Percentiles rank a stretch among this genome's conserved stretches.
phyloP scores from a whole-genome alignment of 2,888 invertebrate species.

The Meliscaeva auricollis region DNA sequence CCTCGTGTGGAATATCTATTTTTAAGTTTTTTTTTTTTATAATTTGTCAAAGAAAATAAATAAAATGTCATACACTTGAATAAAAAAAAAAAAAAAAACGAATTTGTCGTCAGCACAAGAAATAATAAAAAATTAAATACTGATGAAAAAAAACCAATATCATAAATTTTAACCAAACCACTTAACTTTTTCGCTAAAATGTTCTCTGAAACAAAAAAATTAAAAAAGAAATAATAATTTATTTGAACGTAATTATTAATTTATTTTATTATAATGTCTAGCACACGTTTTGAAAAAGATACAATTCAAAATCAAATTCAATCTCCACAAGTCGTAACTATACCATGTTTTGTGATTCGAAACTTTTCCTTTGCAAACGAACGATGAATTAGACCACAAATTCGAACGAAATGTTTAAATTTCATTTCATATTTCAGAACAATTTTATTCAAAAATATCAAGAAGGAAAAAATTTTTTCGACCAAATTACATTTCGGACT shows the following conservation, averaged over 20 bases:
- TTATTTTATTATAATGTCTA: neutral
- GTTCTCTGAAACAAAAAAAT: neutral
- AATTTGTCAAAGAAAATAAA: constrained; percentile 33
- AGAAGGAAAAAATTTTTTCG: neutral
- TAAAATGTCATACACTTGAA: constrained; percentile 3
- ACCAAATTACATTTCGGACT: constrained; percentile 38
- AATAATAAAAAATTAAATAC: constrained; percentile 27
- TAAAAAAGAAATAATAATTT: constrained; percentile 26
- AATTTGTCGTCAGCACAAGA: neutral
- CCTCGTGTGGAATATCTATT: constrained; percentile 46
- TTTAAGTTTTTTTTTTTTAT: constrained; percentile 21
- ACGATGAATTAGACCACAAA: no score
- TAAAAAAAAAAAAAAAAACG: constrained; percentile 23
- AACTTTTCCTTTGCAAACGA: constrained; percentile 20
- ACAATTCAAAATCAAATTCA: neutral
- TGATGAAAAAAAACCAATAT: neutral
- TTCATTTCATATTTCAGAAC: neutral
- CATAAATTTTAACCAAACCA: constrained; percentile 26
- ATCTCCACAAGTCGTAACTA: neutral
- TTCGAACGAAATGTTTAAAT: constrained; percentile 11
- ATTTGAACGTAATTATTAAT: constrained; percentile 57
- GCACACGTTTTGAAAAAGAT: constrained; percentile 6
- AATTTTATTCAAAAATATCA: constrained; percentile 29
- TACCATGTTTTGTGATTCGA: constrained; percentile 30
- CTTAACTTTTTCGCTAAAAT: constrained; percentile 30